Evolutionary conservation across 2,797 vertebrate genomes (phyloP), one percentile per base, ranked within the genome.

Genomic region (Enteromius fasciolatus): DNA sequence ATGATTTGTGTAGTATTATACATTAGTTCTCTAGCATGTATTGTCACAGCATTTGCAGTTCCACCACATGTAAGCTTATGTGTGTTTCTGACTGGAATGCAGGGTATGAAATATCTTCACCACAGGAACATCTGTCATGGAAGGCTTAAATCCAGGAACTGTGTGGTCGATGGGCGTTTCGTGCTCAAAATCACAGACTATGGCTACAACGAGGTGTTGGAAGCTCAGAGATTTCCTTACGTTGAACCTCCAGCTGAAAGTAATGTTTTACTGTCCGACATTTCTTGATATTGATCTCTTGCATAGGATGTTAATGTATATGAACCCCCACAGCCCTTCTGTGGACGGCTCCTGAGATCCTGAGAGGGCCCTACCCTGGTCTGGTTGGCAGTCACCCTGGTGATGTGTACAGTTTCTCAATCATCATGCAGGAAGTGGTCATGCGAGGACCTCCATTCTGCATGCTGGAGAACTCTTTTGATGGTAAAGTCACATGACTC

Each of bases 71-170:
- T 4, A 74, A 25, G 44, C 20, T 46, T 48, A 6, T 69, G 6
- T 78, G 48, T 83, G 10, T 69, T 31, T 83, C 9, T 82, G 76
- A 54, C 5, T 84, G 41, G 11, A 69, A 68, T 46, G 59, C 78
- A 95, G 95, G 95, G 95, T 9, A 95, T 95, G 94, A 95, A 91
- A 89, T 95, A 95, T 88, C 93, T 95, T 15, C 95, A 95, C 85
- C 91, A 95, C 67, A 90, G 90, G 0, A 89, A 87, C 0, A 87
- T 95, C 33, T 88, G 77, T 68, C 95, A 95, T 73, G 87, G 88
- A 52, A 93, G 93, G 12, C 91, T 95, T 5, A 95, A 95, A 83
- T 95, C 94, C 28, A 90, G 94, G 3, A 95, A 95, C 91, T 95
- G 95, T 64, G 90, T 95, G 69, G 95, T 95, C 50, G 95, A 95